Evolutionary conservation across 2,113 vertebrate species (phyloP), one percentile per base, ranked within the genome.

Genomic region (Neotoma lepida): DNA sequence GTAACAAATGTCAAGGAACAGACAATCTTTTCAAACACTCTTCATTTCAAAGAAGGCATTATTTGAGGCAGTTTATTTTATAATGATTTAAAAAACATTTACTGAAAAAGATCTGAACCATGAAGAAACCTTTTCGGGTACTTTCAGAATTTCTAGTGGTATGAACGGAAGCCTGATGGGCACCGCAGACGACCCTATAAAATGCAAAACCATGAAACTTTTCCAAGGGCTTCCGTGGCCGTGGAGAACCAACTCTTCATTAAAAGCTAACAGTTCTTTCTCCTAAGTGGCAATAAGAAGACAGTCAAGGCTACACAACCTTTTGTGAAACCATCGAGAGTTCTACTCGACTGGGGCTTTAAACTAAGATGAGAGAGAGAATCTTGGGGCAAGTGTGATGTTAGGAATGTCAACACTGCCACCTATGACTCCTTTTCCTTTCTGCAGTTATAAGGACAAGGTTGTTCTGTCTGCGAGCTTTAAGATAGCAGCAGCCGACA

Each of bases 111-210:
- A 96, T 56, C 0, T 96, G 82, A 96, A 90, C 91, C 70, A 96
- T 71, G 66, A 93, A 96, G 94, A 93, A 91, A 64, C 4, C 71
- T 90, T 78, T 94, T 87, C 41, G 80, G 56, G 22, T n/a, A 66
- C 22, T 97, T 95, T 94, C 41, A 93, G 78, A 94, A 92, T 89
- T 92, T 94, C 91, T 95, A 96, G 61, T 61, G 78, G 28, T 39
- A 86, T 87, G 68, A 77, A 9, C 35, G 22, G 80, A 89, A 89
- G 58, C 51, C 80, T 93, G 91, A 91, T 73, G 76, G 87, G 78
- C 39, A 87, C 70, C n/a, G 56, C n/a, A 88, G 91, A 95, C 44
- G 76, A 97, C 82, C 9, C 70, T 10, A 76, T 63, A 68, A 58
- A 94, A 8, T 61, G 12, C 30, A 18, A 49, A 49, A 70, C 20